Conservation (phyloP, 2,888 invertebrate genomes). For the Chouioia cunea region DNA sequence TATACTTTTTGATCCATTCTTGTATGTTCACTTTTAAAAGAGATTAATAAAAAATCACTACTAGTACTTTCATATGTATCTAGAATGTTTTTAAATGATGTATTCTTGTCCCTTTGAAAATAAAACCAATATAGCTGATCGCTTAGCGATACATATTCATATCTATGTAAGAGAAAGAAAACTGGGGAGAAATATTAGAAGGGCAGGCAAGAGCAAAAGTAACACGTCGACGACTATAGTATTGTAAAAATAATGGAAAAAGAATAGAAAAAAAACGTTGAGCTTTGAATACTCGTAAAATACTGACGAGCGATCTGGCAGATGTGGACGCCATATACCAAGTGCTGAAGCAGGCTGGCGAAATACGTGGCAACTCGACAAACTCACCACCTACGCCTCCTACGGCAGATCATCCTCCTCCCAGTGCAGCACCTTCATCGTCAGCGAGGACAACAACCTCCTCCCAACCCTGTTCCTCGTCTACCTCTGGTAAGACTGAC, state of each 20-base stretch:
- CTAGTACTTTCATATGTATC: too few species aligned
- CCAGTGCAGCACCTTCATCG: constrained; percentile 63
- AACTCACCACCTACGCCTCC: constrained; percentile 68
- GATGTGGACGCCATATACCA: constrained; percentile 95
- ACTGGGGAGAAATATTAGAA: background rate
- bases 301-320: constrained; percentile 53
- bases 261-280: constrained; percentile 1
- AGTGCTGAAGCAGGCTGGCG: constrained; percentile 94
- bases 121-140: constrained; percentile 19
- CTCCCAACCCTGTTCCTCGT: constrained; percentile 68
- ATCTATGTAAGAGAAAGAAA: background rate
- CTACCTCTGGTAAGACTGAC: constrained; percentile 64
- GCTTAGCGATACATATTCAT: constrained; percentile 26
- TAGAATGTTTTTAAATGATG: too few species aligned
- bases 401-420: constrained; percentile 64
- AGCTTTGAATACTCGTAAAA: constrained; percentile 52
- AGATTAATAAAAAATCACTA: too few species aligned
- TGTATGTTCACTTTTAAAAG: too few species aligned
- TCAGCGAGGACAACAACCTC: constrained; percentile 66
- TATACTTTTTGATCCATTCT: too few species aligned
- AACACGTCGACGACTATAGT: too few species aligned
- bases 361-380: constrained; percentile 74
- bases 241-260: too few species aligned
- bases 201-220: background rate
- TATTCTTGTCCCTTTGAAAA: too few species aligned